Evolutionary conservation across 2,888 invertebrate species (phyloP), one percentile per base, ranked within the genome.

Genomic region (Cylindroiulus punctatus): DNA sequence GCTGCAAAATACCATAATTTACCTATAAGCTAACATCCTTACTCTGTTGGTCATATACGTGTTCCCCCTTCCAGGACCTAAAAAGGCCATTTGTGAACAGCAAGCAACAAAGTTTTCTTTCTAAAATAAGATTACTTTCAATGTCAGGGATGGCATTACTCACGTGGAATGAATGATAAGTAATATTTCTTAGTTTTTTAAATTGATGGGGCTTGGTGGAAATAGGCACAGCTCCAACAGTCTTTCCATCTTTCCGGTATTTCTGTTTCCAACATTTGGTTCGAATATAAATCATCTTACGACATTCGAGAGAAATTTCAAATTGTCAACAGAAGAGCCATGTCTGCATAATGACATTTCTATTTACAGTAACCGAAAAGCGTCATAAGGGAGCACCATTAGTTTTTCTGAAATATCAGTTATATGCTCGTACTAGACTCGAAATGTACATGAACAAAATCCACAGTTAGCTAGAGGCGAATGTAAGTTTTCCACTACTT

Each of bases 131-230:
- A 26, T 76, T 30, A 76, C 76, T 30, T 76, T 76, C 2, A 76
- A 76, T 76, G 76, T 76, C 76, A 76, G 17, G 30, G 5, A 30
- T 30, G 30, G 10, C 76, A 76, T 76, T 76, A 76, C 76, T 76
- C 76, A 76, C 14, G 30, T 12, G 30, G 17, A 76, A 76, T 30
- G 76, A 76, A 76, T 76, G 65, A 65, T 22, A 76, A 76, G 30
- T 76, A 76, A 76, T 76, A 76, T 76, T 76, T 76, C 17, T 76
- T 26, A 30, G 76, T 30, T 30, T 76, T 76, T 52, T 76, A 76
- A 76, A 76, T 76, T 30, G 76, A 30, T 76, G 30, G 30, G 30
- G 5, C 76, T 30, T 30, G 17, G 30, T 76, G 26, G 76, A 0
- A 4, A 30, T 14, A 30, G 76, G 76, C 76, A 76, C 26, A 17